phyloP scores from a whole-genome alignment of 2,888 invertebrate species.

The Xanthorhoe spadicearia region DNA sequence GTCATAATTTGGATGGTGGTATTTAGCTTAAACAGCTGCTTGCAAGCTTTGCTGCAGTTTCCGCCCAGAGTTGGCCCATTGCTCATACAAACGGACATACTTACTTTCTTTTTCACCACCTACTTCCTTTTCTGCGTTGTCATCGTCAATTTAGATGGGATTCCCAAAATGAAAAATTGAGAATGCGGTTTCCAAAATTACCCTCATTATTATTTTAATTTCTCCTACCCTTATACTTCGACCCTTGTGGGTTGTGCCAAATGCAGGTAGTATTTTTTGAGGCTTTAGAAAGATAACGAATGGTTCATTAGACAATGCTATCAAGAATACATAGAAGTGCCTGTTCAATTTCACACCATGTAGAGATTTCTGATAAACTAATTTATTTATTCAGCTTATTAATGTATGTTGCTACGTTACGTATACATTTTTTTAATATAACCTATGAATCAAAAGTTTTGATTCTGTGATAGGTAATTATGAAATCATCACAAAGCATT shows the following conservation, averaged over 20 bases:
- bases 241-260: constrained; percentile 16
- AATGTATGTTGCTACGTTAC: no score
- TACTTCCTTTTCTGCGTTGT: background rate
- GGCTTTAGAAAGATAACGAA: constrained; percentile 27
- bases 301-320: constrained; percentile 17
- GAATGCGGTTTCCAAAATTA: constrained; percentile 17
- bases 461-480: no score
- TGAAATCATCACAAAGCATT: no score
- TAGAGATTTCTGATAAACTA: background rate
- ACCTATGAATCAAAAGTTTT: no score
- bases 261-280: constrained; percentile 40
- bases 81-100: no score
- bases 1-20: no score
- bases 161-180: background rate
- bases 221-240: constrained; percentile 8
- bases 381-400: no score
- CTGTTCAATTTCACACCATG: constrained; percentile 19
- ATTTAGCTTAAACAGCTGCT: no score
- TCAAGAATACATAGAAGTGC: constrained; percentile 26
- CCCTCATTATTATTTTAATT: constrained; percentile 15
- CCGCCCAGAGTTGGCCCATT: no score
- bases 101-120: no score
- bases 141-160: background rate
- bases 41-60: no score
- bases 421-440: no score